These are phyloP conservation scores for Tethya wilhelma DNA, from an alignment of 37 sponge, comb jelly and placozoan genomes.

Conservation along the genomic window DNA sequence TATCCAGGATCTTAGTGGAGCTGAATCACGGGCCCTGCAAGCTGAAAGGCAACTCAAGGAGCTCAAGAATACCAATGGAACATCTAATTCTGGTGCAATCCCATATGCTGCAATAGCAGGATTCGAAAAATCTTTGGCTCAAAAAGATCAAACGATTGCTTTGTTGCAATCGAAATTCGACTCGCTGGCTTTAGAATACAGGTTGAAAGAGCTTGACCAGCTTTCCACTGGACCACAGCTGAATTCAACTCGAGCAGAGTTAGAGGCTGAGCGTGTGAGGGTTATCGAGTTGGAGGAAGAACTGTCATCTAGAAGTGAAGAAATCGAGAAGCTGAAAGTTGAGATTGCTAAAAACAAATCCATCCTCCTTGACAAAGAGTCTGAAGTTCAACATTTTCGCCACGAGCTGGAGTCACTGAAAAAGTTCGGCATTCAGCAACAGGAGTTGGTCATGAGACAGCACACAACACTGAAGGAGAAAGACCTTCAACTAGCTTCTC, in stretches of 20 bases:
- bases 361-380: conserved; percentile 25
- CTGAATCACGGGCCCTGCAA: conserved; percentile 2
- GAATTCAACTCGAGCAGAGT: not conserved
- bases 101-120: conserved; percentile 31
- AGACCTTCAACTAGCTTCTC: conserved; percentile 43
- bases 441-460: conserved; percentile 37
- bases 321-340: conserved; percentile 12
- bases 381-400: conserved; percentile 37
- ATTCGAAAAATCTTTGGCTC: conserved; percentile 15
- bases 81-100: too few relatives aligned
- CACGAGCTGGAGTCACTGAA: conserved; percentile 43
- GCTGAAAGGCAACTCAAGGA: conserved; percentile 18
- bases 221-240: not conserved
- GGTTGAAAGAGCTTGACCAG: not conserved
- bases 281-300: conserved; percentile 54
- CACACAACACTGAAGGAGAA: conserved; percentile 25
- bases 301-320: conserved; percentile 19
- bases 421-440: conserved; percentile 24
- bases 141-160: conserved; percentile 43
- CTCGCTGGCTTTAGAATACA: not conserved
- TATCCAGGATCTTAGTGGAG: conserved; percentile 11
- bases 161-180: conserved; percentile 23
- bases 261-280: conserved; percentile 40
- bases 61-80: too few relatives aligned
- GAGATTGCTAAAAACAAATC: conserved; percentile 24